Evolutionary conservation across 1,140 invertebrate genomes (phyloP).

Genomic region (Drosophila cardini): DNA sequence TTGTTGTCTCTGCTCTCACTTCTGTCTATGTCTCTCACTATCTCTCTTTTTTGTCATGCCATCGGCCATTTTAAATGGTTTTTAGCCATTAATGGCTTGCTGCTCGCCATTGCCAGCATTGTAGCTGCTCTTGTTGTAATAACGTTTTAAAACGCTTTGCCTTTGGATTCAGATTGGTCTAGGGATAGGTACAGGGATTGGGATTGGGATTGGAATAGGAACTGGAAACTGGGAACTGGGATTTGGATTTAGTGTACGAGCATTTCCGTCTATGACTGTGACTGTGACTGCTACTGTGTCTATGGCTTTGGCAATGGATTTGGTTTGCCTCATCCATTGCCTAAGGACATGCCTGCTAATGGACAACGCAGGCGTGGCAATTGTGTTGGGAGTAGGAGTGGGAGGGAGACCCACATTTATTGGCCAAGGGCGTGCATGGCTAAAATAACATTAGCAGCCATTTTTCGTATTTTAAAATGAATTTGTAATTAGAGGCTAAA

Average conservation of each 20-base stretch:
- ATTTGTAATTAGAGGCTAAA: slow-evolving; percentile 72
- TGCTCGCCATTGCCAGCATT: slow-evolving; percentile 30
- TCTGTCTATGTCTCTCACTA: slow-evolving; percentile 11
- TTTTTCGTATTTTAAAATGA: slow-evolving; percentile 72
- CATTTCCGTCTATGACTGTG: slow-evolving; percentile 37
- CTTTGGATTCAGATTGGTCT: slow-evolving; percentile 62
- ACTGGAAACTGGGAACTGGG: slow-evolving; percentile 22
- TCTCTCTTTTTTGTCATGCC: slow-evolving; percentile 46
- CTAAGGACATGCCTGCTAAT: slow-evolving; percentile 56
- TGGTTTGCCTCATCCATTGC: slow-evolving; percentile 46
- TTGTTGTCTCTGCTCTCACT: slow-evolving; percentile 23
- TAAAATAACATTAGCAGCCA: slow-evolving; percentile 59
- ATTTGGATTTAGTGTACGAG: slow-evolving; percentile 71
- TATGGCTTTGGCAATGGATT: slow-evolving; percentile 12
- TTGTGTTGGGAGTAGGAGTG: neutral
- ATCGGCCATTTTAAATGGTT: slow-evolving; percentile 80
- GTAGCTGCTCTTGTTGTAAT: slow-evolving; percentile 69
- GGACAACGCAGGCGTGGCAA: slow-evolving; percentile 45
- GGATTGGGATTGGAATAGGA: too few species aligned
- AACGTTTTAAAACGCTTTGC: slow-evolving; percentile 81
- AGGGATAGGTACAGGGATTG: too few species aligned
- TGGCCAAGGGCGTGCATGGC: slow-evolving; percentile 38
- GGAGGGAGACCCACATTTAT: slow-evolving; percentile 15
- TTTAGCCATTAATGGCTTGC: slow-evolving; percentile 78
- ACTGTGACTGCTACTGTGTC: slow-evolving; percentile 13